Conservation (phyloP, 1,140 invertebrate genomes). For the Diplogasteroides magnus region DNA sequence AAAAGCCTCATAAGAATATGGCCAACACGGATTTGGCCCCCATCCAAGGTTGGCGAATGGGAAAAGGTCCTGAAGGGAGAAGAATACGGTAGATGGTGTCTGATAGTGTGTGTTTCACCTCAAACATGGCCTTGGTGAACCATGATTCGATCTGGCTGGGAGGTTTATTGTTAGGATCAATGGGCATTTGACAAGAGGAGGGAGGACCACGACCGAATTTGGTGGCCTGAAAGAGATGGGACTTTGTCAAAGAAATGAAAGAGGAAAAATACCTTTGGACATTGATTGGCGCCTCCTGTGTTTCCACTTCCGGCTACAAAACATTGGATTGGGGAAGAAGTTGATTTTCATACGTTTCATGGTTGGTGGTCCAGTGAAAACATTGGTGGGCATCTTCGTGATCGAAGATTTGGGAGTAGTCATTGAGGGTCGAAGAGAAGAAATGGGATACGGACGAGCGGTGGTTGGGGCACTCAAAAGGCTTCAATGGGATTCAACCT, state of each 20-base stretch:
- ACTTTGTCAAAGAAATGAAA: not conserved
- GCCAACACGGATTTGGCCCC: conserved; percentile 44
- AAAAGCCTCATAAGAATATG: conserved; percentile 52
- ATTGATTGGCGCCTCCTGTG: not conserved
- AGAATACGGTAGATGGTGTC: not conserved
- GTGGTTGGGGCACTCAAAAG: too few species aligned
- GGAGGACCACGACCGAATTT: not conserved
- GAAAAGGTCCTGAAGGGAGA: conserved; percentile 40
- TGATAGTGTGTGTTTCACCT: conserved; percentile 17
- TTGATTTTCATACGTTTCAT: too few species aligned
- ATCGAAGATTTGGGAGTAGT: too few species aligned
- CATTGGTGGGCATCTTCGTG: too few species aligned
- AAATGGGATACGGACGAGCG: too few species aligned
- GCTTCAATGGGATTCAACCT: too few species aligned
- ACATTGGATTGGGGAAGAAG: not conserved
- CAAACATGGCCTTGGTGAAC: conserved; percentile 41
- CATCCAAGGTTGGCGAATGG: conserved; percentile 51
- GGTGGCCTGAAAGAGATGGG: not conserved
- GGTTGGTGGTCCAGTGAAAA: too few species aligned
- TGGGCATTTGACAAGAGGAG: conserved; percentile 17
- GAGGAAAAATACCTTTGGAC: too few species aligned
- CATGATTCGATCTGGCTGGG: conserved; percentile 29
- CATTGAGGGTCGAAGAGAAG: too few species aligned
- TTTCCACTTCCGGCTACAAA: too few species aligned
- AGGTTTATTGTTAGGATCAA: conserved; percentile 38